Percentiles rank a stretch among this genome's conserved stretches.
phyloP scores from a whole-genome alignment of 2,888 invertebrate species.

The Drosophila fungiperda region DNA sequence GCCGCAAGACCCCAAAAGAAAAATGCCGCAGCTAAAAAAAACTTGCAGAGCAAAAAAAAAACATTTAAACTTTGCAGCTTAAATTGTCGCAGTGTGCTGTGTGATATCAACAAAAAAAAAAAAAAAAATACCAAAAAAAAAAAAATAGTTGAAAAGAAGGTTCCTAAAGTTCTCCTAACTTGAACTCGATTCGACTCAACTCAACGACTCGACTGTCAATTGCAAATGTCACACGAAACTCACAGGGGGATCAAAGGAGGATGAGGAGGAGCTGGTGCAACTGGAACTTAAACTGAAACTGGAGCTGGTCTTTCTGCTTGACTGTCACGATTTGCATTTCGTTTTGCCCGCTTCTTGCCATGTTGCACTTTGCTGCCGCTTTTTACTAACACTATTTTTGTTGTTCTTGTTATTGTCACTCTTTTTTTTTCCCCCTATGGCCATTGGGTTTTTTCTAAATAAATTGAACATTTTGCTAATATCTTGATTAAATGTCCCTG shows the following conservation, averaged over 20 bases:
- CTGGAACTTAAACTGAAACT: slow-evolving; percentile 18
- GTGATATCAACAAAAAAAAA: background rate
- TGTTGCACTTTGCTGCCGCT: slow-evolving; percentile 37
- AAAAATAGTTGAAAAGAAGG: slow-evolving; percentile 41
- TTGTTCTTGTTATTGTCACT: slow-evolving; percentile 31
- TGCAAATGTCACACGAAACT: slow-evolving; percentile 75
- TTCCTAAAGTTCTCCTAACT: slow-evolving; percentile 42
- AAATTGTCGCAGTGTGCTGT: slow-evolving; percentile 67
- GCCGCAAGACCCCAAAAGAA: slow-evolving; percentile 67
- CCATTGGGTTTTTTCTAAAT: slow-evolving; percentile 62
- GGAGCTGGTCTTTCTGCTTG: slow-evolving; percentile 67
- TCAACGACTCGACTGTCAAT: slow-evolving; percentile 73
- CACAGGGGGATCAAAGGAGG: slow-evolving; percentile 9
- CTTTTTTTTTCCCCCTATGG: slow-evolving; percentile 8
- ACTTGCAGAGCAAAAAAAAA: slow-evolving; percentile 23
- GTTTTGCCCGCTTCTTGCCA: slow-evolving; percentile 39
- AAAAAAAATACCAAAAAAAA: slow-evolving; percentile 1
- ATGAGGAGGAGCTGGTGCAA: slow-evolving; percentile 16
- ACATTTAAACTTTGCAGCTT: slow-evolving; percentile 76
- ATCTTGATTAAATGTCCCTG: slow-evolving; percentile 76
- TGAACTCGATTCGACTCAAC: slow-evolving; percentile 59
- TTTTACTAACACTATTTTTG: slow-evolving; percentile 18
- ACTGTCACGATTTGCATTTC: slow-evolving; percentile 77
- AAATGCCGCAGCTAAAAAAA: slow-evolving; percentile 53
- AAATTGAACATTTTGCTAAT: slow-evolving; percentile 75